Percentiles rank a stretch among this genome's conserved stretches.
Evolutionary conservation across 2,113 vertebrate genomes (phyloP).

Genomic region (Platysternon megacephalum): DNA sequence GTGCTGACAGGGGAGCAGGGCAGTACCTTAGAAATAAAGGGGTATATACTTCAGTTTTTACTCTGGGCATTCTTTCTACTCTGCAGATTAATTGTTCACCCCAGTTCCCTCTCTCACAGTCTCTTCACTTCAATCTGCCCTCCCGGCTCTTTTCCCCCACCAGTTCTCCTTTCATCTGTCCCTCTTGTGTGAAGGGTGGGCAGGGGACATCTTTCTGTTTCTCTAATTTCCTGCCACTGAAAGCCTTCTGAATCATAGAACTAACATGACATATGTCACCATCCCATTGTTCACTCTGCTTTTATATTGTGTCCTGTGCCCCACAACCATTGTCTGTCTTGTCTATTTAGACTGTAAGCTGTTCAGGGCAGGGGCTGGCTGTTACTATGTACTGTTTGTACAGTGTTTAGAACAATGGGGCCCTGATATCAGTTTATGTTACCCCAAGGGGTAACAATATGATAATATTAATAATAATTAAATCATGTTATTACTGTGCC

Average conservation of each 20-base stretch:
- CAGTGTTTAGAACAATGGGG: not conserved
- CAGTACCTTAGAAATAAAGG: not conserved
- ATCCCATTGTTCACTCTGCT: not conserved
- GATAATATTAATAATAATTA: not conserved
- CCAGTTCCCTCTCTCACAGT: too few species aligned
- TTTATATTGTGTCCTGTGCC: not conserved
- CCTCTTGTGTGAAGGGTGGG: not conserved
- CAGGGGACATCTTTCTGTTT: not conserved
- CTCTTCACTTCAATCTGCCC: not conserved
- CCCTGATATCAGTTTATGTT: not conserved
- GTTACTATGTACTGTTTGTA: not conserved
- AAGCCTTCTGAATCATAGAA: not conserved
- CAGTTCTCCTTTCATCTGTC: not conserved
- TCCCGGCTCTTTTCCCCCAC: not conserved
- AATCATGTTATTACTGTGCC: not conserved
- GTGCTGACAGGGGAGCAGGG: not conserved
- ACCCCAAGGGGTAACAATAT: too few species aligned
- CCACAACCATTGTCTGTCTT: not conserved
- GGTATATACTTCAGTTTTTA: not conserved
- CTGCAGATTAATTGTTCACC: not conserved
- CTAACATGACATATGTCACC: not conserved
- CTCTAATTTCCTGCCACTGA: not conserved
- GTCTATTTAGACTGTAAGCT: not conserved
- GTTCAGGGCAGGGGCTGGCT: not conserved
- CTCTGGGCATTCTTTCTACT: not conserved